These are phyloP conservation scores for Lampropteryx suffumata DNA, from an alignment of 2,888 invertebrate species.

Conservation along the genomic window DNA sequence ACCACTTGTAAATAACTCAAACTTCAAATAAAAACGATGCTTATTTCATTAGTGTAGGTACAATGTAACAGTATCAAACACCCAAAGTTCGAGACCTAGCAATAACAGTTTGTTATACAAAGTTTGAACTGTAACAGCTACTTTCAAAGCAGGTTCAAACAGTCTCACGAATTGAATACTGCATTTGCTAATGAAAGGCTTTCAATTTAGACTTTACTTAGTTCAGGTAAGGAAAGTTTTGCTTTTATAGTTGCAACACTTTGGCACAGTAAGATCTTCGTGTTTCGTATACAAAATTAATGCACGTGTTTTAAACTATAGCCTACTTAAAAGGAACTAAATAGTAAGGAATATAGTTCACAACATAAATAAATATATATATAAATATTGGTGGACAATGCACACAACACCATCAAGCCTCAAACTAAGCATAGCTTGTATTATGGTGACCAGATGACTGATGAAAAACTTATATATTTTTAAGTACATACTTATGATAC, in stretches of 20 bases:
- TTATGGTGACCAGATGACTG: no score
- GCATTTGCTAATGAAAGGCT: slow-evolving; percentile 14
- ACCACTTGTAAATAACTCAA: no score
- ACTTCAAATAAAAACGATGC: no score
- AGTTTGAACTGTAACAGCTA: slow-evolving; percentile 5
- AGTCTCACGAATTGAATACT: slow-evolving; percentile 7
- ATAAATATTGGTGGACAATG: no score
- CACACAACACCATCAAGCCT: no score
- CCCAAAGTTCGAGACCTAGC: slow-evolving; percentile 1
- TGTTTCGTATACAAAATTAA: not conserved
- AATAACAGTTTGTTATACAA: slow-evolving; percentile 2
- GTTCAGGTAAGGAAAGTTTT: slow-evolving; percentile 3
- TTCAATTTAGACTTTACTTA: slow-evolving; percentile 4
- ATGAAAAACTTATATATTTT: no score
- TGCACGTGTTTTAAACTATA: not conserved
- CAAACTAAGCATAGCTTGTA: no score
- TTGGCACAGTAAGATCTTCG: not conserved
- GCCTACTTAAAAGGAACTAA: not conserved
- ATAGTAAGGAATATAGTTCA: no score
- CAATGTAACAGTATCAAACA: no score
- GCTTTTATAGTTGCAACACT: slow-evolving; percentile 1
- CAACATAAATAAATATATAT: no score
- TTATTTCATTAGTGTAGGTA: no score
- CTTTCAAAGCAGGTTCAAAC: not conserved
- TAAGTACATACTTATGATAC: no score